phyloP scores from a whole-genome alignment of 2,797 vertebrate genomes.

The Phataginus tricuspis region DNA sequence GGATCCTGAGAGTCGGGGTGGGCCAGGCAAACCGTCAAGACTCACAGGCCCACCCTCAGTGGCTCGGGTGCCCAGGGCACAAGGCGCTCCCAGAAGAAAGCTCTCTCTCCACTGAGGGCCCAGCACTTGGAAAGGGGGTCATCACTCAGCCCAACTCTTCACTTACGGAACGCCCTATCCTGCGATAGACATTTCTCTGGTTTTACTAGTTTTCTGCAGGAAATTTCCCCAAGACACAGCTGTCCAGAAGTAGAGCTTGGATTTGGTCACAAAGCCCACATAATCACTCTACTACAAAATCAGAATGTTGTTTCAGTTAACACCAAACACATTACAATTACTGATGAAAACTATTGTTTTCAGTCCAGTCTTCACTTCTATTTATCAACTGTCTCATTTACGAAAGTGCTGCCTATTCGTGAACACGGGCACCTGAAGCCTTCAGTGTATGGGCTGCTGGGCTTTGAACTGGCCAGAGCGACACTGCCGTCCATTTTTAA shows the following conservation, averaged over 20 bases:
- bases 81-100: neutral
- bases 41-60: neutral
- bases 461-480: neutral
- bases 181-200: neutral
- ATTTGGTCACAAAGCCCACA: neutral
- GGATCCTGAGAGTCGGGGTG: too few species aligned
- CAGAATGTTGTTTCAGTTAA: neutral
- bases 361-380: neutral
- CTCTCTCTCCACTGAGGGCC: neutral
- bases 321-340: neutral
- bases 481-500: neutral
- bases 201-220: neutral
- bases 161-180: neutral
- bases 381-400: neutral
- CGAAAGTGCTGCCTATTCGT: rapidly evolving
- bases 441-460: neutral
- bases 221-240: too few species aligned
- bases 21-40: too few species aligned
- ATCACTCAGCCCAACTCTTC: neutral
- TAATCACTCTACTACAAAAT: neutral
- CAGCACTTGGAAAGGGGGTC: too few species aligned
- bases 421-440: too few species aligned
- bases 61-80: neutral
- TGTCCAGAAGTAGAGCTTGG: neutral
- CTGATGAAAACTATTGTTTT: neutral